These are phyloP conservation scores for Oryzias curvinotus DNA, from an alignment of 2,113 vertebrate genomes.

Conservation along the genomic window DNA sequence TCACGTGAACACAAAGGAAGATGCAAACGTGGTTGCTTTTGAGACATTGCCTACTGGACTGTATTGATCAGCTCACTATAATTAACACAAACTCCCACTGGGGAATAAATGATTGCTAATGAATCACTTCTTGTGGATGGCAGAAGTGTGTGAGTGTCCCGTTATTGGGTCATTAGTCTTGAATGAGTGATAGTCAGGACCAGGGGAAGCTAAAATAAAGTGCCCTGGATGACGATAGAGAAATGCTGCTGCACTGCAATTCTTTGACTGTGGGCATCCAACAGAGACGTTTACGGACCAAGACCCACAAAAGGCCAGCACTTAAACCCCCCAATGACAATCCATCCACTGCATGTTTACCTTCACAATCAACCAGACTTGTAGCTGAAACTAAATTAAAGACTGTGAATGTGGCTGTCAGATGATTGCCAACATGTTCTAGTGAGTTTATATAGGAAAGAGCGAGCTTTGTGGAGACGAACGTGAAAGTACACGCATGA, in stretches of 20 bases:
- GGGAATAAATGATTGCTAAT: slow-evolving; percentile 55
- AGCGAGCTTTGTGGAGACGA: no score
- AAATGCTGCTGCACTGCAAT: slow-evolving; percentile 20
- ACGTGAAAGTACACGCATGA: no score
- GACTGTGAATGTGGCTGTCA: no score
- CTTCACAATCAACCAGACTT: no score
- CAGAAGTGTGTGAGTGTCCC: neutral
- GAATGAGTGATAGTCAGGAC: slow-evolving; percentile 40
- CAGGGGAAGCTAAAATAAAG: slow-evolving; percentile 37
- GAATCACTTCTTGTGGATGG: slow-evolving; percentile 38
- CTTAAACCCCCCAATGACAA: no score
- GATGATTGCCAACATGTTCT: no score
- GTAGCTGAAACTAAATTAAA: no score
- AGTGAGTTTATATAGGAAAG: no score
- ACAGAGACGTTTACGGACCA: neutral
- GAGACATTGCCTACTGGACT: slow-evolving; percentile 50
- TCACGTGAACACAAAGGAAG: slow-evolving; percentile 15
- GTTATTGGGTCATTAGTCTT: slow-evolving; percentile 46
- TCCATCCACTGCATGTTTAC: no score
- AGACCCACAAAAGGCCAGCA: neutral
- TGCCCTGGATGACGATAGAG: slow-evolving; percentile 23
- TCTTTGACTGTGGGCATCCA: slow-evolving; percentile 6
- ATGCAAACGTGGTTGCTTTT: slow-evolving; percentile 13
- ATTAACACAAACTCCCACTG: slow-evolving; percentile 64
- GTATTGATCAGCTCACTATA: slow-evolving; percentile 67